Percentiles rank a stretch among this genome's conserved stretches.
Conservation (phyloP, 2,888 invertebrate genomes). For the Mythimna lalbum region DNA sequence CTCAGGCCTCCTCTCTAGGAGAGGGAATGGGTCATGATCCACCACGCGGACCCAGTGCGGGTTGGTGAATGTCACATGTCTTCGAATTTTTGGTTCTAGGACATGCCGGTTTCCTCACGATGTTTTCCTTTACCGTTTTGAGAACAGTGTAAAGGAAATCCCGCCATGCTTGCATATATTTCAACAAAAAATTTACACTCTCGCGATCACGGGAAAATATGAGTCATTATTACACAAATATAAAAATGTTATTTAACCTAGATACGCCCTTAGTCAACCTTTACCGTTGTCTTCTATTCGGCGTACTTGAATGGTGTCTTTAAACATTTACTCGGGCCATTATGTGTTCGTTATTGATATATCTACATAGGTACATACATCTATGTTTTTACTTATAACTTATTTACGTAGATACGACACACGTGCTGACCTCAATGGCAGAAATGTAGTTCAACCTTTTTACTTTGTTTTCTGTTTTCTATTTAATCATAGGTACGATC, state of each 20-base stretch:
- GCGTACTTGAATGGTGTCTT: constrained; percentile 37
- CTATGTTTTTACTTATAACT: constrained; percentile 41
- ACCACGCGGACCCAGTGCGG: no score
- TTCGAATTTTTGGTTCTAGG: no score
- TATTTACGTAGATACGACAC: constrained; percentile 44
- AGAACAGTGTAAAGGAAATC: no score
- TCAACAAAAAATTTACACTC: background rate
- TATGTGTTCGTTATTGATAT: constrained; percentile 40
- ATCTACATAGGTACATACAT: constrained; percentile 1
- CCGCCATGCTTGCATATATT: background rate
- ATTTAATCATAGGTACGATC: constrained; percentile 28
- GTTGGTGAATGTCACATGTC: no score
- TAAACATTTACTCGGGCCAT: constrained; percentile 22
- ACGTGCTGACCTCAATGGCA: constrained; percentile 51
- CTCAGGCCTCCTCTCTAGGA: no score
- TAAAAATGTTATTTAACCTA: constrained; percentile 51
- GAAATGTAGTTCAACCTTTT: constrained; percentile 44
- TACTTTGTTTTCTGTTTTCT: constrained; percentile 50
- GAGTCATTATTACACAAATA: constrained; percentile 4
- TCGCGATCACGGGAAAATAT: background rate
- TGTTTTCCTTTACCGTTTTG: no score
- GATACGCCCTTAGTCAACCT: constrained; percentile 39
- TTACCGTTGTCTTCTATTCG: constrained; percentile 19
- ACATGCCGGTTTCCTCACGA: no score
- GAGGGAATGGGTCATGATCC: no score